Percentiles rank a stretch among this genome's conserved stretches.
Evolutionary conservation across 92 coral and sea anemone genomes (phyloP).

Genomic region (Isaurus tuberculatus): DNA sequence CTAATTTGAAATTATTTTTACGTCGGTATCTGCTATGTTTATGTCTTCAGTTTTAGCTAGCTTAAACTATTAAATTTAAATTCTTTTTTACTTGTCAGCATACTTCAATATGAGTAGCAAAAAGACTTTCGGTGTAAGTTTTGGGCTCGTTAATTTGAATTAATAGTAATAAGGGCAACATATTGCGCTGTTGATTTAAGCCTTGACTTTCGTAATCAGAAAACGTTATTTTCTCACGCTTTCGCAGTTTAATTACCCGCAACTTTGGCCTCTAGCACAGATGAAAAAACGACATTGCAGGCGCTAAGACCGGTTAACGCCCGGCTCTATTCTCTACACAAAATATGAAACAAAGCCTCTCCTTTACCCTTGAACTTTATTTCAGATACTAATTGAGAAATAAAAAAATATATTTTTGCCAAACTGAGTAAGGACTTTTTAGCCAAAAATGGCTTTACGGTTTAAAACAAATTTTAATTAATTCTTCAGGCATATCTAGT

Average conservation of each 20-base stretch:
- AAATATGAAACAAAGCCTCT: background rate
- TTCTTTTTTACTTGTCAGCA: background rate
- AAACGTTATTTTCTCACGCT: constrained; percentile 34
- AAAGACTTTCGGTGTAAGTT: background rate
- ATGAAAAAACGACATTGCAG: constrained; percentile 4
- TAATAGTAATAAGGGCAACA: background rate
- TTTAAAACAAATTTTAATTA: constrained; percentile 31
- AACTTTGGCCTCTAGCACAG: background rate
- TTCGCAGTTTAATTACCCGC: constrained; percentile 24
- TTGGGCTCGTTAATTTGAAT: constrained; percentile 12
- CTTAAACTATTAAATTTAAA: background rate
- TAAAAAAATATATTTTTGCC: background rate
- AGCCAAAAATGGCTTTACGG: constrained; percentile 1
- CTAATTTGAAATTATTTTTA: background rate
- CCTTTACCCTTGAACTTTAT: background rate
- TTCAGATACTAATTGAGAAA: background rate
- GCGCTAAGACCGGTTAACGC: constrained; percentile 23
- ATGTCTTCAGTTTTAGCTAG: background rate
- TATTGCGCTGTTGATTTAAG: constrained; percentile 10
- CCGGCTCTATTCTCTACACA: constrained; percentile 28
- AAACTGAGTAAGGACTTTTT: background rate
- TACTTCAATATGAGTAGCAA: background rate
- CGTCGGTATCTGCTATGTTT: too few relatives aligned
- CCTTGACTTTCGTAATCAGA: constrained; percentile 18
- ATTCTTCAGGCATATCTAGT: constrained; percentile 38